Percentiles rank a stretch among this genome's conserved stretches.
Conservation (phyloP, 2,888 invertebrate species). For the Atethmia centrago region DNA sequence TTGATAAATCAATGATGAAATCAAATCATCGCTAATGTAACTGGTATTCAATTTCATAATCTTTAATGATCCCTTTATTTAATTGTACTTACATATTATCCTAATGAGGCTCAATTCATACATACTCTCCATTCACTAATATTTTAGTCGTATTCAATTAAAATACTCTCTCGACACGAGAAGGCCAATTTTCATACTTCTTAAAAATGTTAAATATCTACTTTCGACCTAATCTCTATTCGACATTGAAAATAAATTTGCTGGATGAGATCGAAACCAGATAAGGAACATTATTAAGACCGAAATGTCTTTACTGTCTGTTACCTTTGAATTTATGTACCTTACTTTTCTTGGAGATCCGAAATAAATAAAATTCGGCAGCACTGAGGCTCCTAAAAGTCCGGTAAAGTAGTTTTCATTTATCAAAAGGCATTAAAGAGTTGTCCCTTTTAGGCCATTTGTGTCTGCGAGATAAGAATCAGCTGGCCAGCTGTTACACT, state of each 20-base stretch:
- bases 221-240: neutral
- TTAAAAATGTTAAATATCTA: neutral
- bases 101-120: slow-evolving; percentile 14
- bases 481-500: slow-evolving; percentile 8
- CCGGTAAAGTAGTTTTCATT: slow-evolving; percentile 32
- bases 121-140: neutral
- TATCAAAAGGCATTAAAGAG: slow-evolving; percentile 32
- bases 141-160: neutral
- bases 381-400: neutral
- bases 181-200: neutral
- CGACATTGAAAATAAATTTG: neutral
- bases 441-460: slow-evolving; percentile 35
- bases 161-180: neutral
- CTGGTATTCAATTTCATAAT: slow-evolving; percentile 9
- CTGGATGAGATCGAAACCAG: neutral
- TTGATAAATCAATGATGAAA: neutral
- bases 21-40: slow-evolving; percentile 11
- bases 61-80: slow-evolving; percentile 17
- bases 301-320: neutral
- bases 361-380: slow-evolving; percentile 12
- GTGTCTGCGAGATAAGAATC: slow-evolving; percentile 13
- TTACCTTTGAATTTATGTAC: slow-evolving; percentile 4
- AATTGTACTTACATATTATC: neutral
- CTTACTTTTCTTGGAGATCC: neutral
- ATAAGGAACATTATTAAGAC: neutral